Evolutionary conservation across 35 echinoderm and acorn worm genomes (phyloP), one percentile per base, ranked within the genome.

Genomic region (Apostichopus parvimensis): DNA sequence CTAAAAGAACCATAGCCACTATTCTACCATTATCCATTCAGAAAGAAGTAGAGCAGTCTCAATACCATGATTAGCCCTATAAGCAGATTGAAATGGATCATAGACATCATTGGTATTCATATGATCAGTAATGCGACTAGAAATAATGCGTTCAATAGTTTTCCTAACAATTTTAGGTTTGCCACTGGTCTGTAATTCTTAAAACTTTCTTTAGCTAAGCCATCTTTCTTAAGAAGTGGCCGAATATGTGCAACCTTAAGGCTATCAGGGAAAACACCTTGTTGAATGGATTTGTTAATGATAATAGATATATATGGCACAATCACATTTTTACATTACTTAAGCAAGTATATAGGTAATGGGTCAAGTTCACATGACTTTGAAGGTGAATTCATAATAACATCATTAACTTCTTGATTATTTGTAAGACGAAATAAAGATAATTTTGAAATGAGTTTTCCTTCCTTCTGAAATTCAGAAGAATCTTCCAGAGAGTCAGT

Each of bases 11-110:
- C 12, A 95, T 87, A 62, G 82, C 72, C 59, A 77, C 57, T 13
- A 91, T 53, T 9, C 25, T 87, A 17, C 82, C 92, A n/a, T 91
- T 55, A 72, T 93, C 94, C 58, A 81, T 18, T 25, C 14, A 79
- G 12, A 95, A 9, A 89, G 75, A 7, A 92, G 60, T 22, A 96
- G 73, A 34, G 95, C 92, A 4, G 92, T 92, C 87, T 93, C 89
- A 12, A 82, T 89, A 54, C 95, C 92, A 60, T 93, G 81, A 60
- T 72, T 17, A 55, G 24, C 23, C 24, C 58, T 59, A 12, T 91
- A 88, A 60, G 89, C 92, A 15, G 82, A 92, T 66, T 93, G 94
- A 55, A 91, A 57, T 9, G 55, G 1, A 11, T 93, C 92, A 64
- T 79, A 64, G 25, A 96, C 26, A 14, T 89, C 84, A 58, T 93